Evolutionary conservation across 2,113 vertebrate species (phyloP), one percentile per base, ranked within the genome.

Genomic region (Sardina pilchardus): DNA sequence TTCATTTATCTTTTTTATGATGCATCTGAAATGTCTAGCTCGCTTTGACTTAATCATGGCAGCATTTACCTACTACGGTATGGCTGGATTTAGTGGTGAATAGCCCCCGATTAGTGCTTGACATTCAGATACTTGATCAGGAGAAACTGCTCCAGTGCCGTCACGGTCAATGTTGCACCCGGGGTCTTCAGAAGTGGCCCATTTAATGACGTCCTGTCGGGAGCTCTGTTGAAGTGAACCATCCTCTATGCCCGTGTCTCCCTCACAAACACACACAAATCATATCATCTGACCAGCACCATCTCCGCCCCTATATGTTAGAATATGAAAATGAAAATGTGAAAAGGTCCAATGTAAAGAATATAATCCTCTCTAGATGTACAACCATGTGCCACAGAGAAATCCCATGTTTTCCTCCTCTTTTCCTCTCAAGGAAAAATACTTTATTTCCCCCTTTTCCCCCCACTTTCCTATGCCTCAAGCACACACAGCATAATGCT

Each of bases 181-280:
- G 6, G 9, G 9, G 12, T 67, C n/a, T 67, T 30, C 63, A 12
- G 19, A 59, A 67, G 26, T 67, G 63, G 63, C 63, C 26, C 26
- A 2, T n/a, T 21, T n/a, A 53, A 53, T 53, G 48, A 6, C 9
- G 59, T 30, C n/a, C 9, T 67, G 3, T 12, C 9, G n/a, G 30
- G n/a, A 26, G n/a, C 63, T 67, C 63, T 0, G 24, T n/a, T 30
- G 56, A 63, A n/a, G 8, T 67, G n/a, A 67, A 12, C 63, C 26
- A 1, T 10, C 63, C n/a, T 67, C n/a, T 67, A 30, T 9, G 63
- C 26, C 24, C n/a, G 2, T 30, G n/a, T 67, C 26, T 30, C 63
- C 8, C 63, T 67, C 63, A 67, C 63, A 67, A n/a, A 67, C 63
- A 67, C 63, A 67, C 63, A 67, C 63, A 67, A 21, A 59, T 53